Conservation (phyloP, 2,797 vertebrate species). For the Cichlasoma orientale region DNA sequence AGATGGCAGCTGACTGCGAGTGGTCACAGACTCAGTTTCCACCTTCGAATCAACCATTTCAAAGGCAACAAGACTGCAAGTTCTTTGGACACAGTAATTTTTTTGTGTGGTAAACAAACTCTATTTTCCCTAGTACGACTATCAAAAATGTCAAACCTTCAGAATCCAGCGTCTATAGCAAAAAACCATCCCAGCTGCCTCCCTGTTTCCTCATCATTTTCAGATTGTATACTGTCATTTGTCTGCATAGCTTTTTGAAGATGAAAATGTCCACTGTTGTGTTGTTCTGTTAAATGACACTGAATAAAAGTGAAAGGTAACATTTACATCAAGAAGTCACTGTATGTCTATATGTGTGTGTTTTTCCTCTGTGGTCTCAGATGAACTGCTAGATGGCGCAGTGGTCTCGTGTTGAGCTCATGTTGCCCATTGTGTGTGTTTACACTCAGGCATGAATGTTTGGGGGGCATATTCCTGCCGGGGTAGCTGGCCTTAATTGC, state of each 20-base stretch:
- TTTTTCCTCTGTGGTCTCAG: neutral
- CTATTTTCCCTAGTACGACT: neutral
- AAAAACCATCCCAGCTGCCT: neutral
- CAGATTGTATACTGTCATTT: neutral
- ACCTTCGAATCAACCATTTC: neutral
- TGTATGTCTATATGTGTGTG: neutral
- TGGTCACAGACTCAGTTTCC: neutral
- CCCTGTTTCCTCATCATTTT: neutral
- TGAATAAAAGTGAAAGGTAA: neutral
- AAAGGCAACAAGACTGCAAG: neutral
- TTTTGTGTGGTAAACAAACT: too few relatives aligned
- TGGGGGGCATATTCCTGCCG: conserved; percentile 52
- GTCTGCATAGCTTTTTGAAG: too few relatives aligned
- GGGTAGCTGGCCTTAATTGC: conserved; percentile 47
- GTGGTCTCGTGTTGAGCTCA: conserved; percentile 13
- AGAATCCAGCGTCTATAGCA: neutral
- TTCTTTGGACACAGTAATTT: neutral
- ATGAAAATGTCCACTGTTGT: too few relatives aligned
- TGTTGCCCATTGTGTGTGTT: conserved; percentile 28
- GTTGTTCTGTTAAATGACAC: neutral
- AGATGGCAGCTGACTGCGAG: too few relatives aligned
- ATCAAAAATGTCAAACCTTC: neutral
- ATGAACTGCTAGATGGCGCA: conserved; percentile 3
- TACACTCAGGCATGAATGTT: neutral
- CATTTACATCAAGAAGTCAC: neutral